Evolutionary conservation across 2,797 vertebrate species (phyloP), one percentile per base, ranked within the genome.

Genomic region (Falco concolor): DNA sequence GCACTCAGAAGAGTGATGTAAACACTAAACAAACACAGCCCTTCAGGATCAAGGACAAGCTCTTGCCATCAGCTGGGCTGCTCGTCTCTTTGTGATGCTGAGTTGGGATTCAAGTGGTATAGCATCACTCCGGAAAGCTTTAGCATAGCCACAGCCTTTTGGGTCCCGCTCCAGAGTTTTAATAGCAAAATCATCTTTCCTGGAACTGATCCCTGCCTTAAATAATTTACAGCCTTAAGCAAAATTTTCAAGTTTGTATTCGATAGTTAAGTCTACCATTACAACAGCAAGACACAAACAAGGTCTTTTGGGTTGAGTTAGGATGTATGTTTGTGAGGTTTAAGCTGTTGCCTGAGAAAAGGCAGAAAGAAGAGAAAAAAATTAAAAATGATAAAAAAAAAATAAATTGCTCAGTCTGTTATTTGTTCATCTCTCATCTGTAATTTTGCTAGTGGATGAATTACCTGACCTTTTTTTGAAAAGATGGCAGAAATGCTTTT

Each of bases 401-500:
- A 9, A 4, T 4, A n/a, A 44, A 47, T 61, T 21, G 15, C 21
- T 68, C 25, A 23, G 3, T 45, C 44, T 80, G 11, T 61, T 85
- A 40, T 72, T 84, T 90, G 17, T 59, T 95, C 20, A 1, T 49
- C 21, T 90, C 42, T 82, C 1, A 3, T 47, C 67, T 87, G 9
- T 87, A 63, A 82, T 92, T 92, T 87, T 82, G 23, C 27, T 61
- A 45, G 15, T 18, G 30, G 70, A 73, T 82, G 21, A 81, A 78
- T 84, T 92, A 81, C 54, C 19, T 59, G 70, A 63, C 34, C 93
- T 75, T 63, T 78, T 74, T 87, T 53, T 70, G 60, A 67, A 85
- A 85, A 94, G 77, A 52, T 59, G 38, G 68, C n/a, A 92, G 40
- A 87, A 85, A 56, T 70, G 57, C 36, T 85, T 88, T 88, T 78